Conservation (phyloP, 1,140 invertebrate species). For the Drosophila miranda region DNA sequence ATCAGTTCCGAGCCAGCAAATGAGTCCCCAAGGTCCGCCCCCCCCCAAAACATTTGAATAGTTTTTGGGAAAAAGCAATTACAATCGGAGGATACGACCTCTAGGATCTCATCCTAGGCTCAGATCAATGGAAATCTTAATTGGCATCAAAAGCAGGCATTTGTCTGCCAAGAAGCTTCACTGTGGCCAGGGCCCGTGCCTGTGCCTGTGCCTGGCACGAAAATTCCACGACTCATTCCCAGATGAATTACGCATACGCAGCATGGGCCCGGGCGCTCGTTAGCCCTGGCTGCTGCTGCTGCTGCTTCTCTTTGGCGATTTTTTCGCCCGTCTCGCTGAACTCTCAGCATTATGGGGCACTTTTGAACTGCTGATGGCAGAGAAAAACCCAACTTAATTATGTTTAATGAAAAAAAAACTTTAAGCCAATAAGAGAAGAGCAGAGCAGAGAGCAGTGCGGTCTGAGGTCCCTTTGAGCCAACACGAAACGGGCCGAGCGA, state of each 20-base stretch:
- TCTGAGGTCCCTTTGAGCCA: constrained; percentile 20
- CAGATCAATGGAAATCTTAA: too few species aligned
- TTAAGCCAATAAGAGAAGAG: not conserved
- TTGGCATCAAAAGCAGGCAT: too few species aligned
- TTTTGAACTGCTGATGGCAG: constrained; percentile 42
- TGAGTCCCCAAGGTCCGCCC: too few species aligned
- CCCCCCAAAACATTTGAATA: too few species aligned
- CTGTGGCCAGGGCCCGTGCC: too few species aligned
- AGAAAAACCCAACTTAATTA: constrained; percentile 41
- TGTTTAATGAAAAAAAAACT: constrained; percentile 38
- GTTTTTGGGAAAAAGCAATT: too few species aligned
- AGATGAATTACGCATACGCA: constrained; percentile 38
- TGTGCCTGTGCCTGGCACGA: not conserved
- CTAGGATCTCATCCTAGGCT: too few species aligned
- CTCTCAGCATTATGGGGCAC: constrained; percentile 24
- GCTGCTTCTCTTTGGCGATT: not conserved
- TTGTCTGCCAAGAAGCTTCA: too few species aligned
- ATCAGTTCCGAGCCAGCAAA: too few species aligned
- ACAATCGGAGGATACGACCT: too few species aligned
- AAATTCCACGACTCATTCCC: constrained; percentile 34
- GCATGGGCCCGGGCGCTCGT: constrained; percentile 6
- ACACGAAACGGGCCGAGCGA: constrained; percentile 21
- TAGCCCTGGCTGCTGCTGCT: not conserved
- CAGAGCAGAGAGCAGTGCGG: too few species aligned
- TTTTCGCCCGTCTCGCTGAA: too few species aligned